Evolutionary conservation across 2,113 vertebrate species (phyloP), one percentile per base, ranked within the genome.

Genomic region (Alligator sinensis): DNA sequence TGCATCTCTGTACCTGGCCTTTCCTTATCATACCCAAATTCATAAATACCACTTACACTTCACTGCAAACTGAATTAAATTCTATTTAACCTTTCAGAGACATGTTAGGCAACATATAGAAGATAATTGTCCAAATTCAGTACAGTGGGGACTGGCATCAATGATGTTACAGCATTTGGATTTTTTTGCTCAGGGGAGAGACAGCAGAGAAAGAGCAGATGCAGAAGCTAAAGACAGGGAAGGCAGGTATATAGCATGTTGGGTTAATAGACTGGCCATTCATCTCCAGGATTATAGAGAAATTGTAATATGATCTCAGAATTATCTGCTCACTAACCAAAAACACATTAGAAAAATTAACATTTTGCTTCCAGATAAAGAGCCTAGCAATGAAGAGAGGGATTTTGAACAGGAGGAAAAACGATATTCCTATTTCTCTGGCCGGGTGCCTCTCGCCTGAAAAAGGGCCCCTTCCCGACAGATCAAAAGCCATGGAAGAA

Each of bases 401-500:
- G 16, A 66, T 85, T 87, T 77, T 61, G 77, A 87, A 57, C 55
- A 57, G 28, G 60, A 82, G 25, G 14, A 19, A 54, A 62, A 89
- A 77, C 55, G 16, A 72, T 58, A 9, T 78, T 92, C 30, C 61
- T 88, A 59, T 84, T 87, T 81, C 64, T 16, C 77, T 78, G 75
- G 80, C 64, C 91, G 9, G 30, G 17, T 84, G 38, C 72, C n/a
- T 90, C 19, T 27, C 61, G 84, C 10, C 54, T 79, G 88, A 85
- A 74, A 4, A 75, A 82, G 84, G 84, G 62, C 54, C 91, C 78
- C 95, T 91, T 96, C 82, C 96, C n/a, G 72, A 95, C 88, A 96
- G 97, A 97, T 97, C 97, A 97, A 96, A 97, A 97, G 95, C 96
- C 96, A 96, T 74, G 61, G 47, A 91, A 88, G 86, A 64, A 93